Evolutionary conservation across 1,140 invertebrate species (phyloP), one percentile per base, ranked within the genome.

Genomic region (Megathymus violae): DNA sequence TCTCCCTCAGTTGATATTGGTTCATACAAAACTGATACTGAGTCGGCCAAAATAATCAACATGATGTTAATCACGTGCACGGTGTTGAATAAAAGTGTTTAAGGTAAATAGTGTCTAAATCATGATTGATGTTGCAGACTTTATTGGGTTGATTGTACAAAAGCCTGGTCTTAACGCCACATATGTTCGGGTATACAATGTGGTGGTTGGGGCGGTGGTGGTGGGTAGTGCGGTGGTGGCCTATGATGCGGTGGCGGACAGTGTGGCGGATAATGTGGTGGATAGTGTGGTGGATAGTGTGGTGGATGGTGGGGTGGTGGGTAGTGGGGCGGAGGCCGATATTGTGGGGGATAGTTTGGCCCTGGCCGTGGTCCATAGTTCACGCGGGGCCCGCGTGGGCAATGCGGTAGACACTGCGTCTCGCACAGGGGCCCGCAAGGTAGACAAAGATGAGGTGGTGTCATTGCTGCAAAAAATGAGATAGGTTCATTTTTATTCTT

Each of bases 351-450:
- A 59, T n/a, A n/a, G n/a, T n/a, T n/a, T n/a, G n/a, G 78, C 48
- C n/a, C 80, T 62, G 10, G 82, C 40, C 14, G 79, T 58, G 69
- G 34, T 63, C 71, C 0, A 64, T 56, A 72, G 62, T 71, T 86
- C 50, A 27, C 22, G 81, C 64, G 71, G 85, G 62, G 46, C 78
- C 59, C 27, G 77, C 69, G 76, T 87, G 56, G 22, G 6, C 22
- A 25, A 25, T 27, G 73, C 68, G 56, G 88, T 68, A 61, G 76
- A 67, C 60, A 76, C 52, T 51, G 87, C 27, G 62, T 80, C 31
- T 62, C 82, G 60, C 67, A 92, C 71, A 70, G 74, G 44, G 62
- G 89, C 38, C 69, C 90, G 69, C 65, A 91, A 25, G 62, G 91
- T 54, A 58, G 73, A 31, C 47, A 27, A 78, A 31, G 27, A 78